Evolutionary conservation across 2,888 invertebrate genomes (phyloP).

Genomic region (Drosophila paramelanica): DNA sequence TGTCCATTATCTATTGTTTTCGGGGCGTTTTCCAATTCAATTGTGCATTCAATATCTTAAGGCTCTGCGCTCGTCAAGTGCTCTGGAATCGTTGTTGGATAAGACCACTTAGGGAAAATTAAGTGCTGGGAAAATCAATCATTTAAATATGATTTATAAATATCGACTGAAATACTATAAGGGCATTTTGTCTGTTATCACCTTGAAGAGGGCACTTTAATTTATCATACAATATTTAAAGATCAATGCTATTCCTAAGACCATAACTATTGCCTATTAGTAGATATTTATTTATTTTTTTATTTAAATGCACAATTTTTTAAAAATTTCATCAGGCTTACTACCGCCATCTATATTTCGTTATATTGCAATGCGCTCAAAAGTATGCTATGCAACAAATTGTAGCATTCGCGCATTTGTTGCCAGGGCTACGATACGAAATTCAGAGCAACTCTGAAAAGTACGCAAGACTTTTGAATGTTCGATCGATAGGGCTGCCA

Average conservation of each 20-base stretch:
- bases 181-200: not conserved
- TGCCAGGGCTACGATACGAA: not conserved
- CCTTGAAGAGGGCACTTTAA: not conserved
- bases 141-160: not conserved
- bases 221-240: not conserved
- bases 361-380: not conserved
- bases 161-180: not conserved
- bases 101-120: not conserved
- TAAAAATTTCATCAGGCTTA: not conserved
- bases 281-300: no score
- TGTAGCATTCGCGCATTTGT: not conserved
- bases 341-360: slow-evolving; percentile 47
- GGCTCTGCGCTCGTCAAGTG: slow-evolving; percentile 46
- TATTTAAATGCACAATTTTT: not conserved
- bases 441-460: not conserved
- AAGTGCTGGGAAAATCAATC: slow-evolving; percentile 1
- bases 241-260: not conserved
- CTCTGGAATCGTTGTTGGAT: not conserved
- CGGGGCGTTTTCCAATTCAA: slow-evolving; percentile 70
- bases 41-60: slow-evolving; percentile 60
- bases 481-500: slow-evolving; percentile 28
- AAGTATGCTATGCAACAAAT: slow-evolving; percentile 17
- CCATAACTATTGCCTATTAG: no score
- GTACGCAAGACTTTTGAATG: slow-evolving; percentile 7
- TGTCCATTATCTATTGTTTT: slow-evolving; percentile 72